These are phyloP conservation scores for Grammomys surdaster DNA, from an alignment of 2,113 vertebrate species.

Conservation along the genomic window DNA sequence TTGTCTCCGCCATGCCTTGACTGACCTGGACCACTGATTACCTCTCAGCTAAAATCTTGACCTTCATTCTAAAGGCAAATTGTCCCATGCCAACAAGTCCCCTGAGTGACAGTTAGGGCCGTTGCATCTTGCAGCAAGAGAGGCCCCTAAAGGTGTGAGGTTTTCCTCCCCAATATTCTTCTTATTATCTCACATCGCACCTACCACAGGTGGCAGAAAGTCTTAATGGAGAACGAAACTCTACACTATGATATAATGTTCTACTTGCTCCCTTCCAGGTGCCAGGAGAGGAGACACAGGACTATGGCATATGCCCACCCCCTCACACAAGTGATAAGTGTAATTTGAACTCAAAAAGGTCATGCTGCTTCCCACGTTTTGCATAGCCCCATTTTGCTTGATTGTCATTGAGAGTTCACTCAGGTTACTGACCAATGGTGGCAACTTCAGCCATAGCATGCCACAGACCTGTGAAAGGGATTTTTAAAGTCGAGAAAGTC, in stretches of 20 bases:
- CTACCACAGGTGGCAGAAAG: background rate
- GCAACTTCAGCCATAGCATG: background rate
- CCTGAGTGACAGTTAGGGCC: background rate
- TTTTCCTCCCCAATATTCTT: background rate
- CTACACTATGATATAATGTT: background rate
- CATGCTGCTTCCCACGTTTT: background rate
- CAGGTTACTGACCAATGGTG: background rate
- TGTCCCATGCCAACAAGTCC: background rate
- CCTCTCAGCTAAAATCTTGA: background rate
- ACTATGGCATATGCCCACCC: background rate
- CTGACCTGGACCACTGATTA: background rate
- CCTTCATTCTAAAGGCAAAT: background rate
- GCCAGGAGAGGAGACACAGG: constrained; percentile 14
- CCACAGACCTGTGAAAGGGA: background rate
- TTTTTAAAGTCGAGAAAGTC: background rate
- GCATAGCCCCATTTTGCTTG: background rate
- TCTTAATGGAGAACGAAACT: background rate
- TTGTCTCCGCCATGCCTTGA: background rate
- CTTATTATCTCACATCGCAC: background rate
- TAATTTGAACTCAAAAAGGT: background rate
- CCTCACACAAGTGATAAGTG: background rate
- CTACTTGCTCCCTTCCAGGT: background rate
- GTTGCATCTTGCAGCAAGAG: background rate
- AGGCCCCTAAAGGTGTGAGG: background rate
- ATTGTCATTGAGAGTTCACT: background rate